Evolutionary conservation across 2,888 invertebrate genomes (phyloP).

Genomic region (Acanthopleura granulata): DNA sequence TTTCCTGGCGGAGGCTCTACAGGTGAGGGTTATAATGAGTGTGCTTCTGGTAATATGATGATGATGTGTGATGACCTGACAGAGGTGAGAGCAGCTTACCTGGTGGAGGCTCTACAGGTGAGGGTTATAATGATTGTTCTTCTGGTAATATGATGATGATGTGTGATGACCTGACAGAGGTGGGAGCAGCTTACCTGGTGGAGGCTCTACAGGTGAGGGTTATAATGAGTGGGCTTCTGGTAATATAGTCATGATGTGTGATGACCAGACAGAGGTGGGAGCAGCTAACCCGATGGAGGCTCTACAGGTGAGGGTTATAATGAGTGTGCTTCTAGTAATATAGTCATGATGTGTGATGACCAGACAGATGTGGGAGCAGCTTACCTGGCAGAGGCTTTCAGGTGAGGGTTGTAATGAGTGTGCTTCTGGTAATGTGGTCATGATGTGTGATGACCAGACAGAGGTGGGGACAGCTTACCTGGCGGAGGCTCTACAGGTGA

Average conservation of each 20-base stretch:
- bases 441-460: slow-evolving; percentile 69
- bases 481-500: slow-evolving; percentile 62
- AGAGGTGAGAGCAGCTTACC: too few relatives aligned
- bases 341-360: too few relatives aligned
- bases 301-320: too few relatives aligned
- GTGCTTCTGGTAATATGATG: slow-evolving; percentile 52
- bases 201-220: too few relatives aligned
- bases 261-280: too few relatives aligned
- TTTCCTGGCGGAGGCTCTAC: slow-evolving; percentile 58
- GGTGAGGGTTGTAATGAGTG: background rate
- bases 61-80: slow-evolving; percentile 58
- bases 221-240: too few relatives aligned
- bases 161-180: too few relatives aligned
- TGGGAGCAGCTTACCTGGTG: too few relatives aligned
- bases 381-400: background rate
- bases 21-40: slow-evolving; percentile 51
- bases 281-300: too few relatives aligned
- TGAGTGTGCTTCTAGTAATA: too few relatives aligned
- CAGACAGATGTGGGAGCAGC: too few relatives aligned
- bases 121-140: slow-evolving; percentile 22
- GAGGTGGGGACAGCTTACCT: slow-evolving; percentile 62
- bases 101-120: slow-evolving; percentile 66
- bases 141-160: background rate
- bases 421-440: slow-evolving; percentile 44
- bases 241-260: too few relatives aligned